phyloP scores from a whole-genome alignment of 2,113 vertebrate species.

The Poeciliopsis prolifica region DNA sequence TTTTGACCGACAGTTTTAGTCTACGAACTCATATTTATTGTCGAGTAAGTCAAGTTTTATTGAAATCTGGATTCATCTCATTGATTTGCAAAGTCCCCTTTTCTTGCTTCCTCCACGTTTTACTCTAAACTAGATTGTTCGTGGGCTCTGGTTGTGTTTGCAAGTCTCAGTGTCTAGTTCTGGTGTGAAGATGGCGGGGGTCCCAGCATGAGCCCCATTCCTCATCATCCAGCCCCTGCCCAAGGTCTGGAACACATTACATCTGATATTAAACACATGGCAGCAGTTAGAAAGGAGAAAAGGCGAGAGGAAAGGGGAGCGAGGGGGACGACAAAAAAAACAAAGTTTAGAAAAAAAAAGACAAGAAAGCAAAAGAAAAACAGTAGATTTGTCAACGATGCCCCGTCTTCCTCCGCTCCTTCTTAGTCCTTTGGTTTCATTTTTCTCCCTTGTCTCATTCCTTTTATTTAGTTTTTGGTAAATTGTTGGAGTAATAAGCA shows the following conservation, averaged over 20 bases:
- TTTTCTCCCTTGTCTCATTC: constrained; percentile 34
- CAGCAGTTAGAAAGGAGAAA: constrained; percentile 78
- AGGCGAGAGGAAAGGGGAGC: constrained; percentile 41
- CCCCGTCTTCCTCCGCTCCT: constrained; percentile 40
- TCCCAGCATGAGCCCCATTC: constrained; percentile 63
- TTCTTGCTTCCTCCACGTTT: neutral
- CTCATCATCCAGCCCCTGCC: constrained; percentile 62
- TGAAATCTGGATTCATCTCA: constrained; percentile 14
- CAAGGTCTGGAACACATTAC: constrained; percentile 83
- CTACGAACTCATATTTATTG: neutral
- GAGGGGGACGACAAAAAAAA: constrained; percentile 23
- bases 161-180: constrained; percentile 62
- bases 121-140: constrained; percentile 3
- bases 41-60: constrained; percentile 5
- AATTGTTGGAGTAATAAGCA: constrained; percentile 11
- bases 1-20: constrained; percentile 18
- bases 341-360: constrained; percentile 18
- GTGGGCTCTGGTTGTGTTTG: constrained; percentile 30
- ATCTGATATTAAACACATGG: constrained; percentile 86
- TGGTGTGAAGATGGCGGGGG: constrained; percentile 60
- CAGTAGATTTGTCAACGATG: constrained; percentile 71
- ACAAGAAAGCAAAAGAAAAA: constrained; percentile 70
- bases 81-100: neutral
- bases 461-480: constrained; percentile 14
- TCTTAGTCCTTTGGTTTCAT: constrained; percentile 16